A percentile compares a stretch with the other conserved stretches of the same genome.
phyloP scores from a whole-genome alignment of 2,797 vertebrate species.

The Alexandromys oeconomus region DNA sequence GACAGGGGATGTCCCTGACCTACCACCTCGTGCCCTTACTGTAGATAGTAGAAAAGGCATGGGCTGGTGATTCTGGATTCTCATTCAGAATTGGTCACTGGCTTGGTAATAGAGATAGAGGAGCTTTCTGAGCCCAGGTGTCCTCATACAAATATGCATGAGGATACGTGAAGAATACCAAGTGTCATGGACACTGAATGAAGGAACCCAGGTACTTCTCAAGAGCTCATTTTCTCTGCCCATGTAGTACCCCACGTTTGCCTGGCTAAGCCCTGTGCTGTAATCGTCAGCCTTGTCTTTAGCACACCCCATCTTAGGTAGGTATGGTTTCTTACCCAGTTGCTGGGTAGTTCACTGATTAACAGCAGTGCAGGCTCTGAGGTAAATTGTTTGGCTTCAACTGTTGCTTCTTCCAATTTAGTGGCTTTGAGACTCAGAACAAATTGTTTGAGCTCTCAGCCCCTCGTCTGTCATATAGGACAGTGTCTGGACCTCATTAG shows the following conservation, averaged over 20 bases:
- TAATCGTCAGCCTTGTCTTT: neutral
- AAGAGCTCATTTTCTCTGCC: neutral
- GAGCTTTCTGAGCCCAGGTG: conserved; percentile 15
- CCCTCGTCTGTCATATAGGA: neutral
- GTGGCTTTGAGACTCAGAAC: neutral
- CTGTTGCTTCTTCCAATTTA: neutral
- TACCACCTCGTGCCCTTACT: neutral
- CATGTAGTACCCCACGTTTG: neutral
- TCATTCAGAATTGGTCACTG: neutral
- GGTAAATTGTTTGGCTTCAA: neutral
- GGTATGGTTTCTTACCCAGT: neutral
- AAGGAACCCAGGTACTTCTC: neutral
- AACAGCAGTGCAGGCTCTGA: neutral
- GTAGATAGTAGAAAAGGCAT: neutral
- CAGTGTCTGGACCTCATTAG: neutral
- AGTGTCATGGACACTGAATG: neutral
- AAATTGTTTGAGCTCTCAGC: neutral
- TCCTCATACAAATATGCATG: conserved; percentile 16
- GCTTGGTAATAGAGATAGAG: neutral
- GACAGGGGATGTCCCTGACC: neutral
- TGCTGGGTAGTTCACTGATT: neutral
- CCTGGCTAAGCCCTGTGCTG: neutral
- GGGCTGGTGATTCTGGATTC: neutral
- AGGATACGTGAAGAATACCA: neutral
- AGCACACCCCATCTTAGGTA: neutral